These are phyloP conservation scores for Ophiothrix spiculata DNA, from an alignment of 35 echinoderm and acorn worm species.

Conservation along the genomic window DNA sequence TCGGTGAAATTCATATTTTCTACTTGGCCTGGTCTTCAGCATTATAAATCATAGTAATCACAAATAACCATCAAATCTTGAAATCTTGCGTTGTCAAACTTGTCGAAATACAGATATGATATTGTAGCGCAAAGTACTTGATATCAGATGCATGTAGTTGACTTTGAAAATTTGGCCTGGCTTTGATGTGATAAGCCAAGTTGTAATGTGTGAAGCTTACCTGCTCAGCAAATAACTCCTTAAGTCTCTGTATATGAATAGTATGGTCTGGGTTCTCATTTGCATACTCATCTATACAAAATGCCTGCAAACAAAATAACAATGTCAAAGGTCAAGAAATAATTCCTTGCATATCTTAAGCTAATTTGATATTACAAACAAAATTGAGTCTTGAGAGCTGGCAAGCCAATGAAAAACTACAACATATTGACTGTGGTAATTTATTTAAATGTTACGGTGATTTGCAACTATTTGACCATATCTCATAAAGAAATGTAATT, in stretches of 20 bases:
- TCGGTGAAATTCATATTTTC: background rate
- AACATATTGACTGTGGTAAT: no score
- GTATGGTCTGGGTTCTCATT: conserved; percentile 60
- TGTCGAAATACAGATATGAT: background rate
- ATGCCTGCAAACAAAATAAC: conserved; percentile 50
- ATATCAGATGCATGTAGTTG: background rate
- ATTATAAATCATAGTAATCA: background rate
- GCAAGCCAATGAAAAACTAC: background rate
- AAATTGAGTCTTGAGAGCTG: background rate
- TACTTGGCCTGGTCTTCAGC: background rate
- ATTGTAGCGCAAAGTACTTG: background rate
- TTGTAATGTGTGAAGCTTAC: conserved; percentile 22
- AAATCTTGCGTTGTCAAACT: no score
- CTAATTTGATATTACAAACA: background rate
- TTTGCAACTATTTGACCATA: background rate
- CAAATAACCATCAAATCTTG: no score
- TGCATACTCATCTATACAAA: conserved; percentile 79
- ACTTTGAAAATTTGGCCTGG: background rate
- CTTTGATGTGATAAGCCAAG: background rate
- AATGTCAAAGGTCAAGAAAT: background rate
- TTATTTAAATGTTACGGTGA: no score
- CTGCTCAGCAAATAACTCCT: conserved; percentile 99
- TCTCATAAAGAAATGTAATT: background rate
- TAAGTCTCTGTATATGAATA: conserved; percentile 80
- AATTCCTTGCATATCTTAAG: background rate